Evolutionary conservation across 2,113 vertebrate species (phyloP).

Genomic region (Proteles cristata): DNA sequence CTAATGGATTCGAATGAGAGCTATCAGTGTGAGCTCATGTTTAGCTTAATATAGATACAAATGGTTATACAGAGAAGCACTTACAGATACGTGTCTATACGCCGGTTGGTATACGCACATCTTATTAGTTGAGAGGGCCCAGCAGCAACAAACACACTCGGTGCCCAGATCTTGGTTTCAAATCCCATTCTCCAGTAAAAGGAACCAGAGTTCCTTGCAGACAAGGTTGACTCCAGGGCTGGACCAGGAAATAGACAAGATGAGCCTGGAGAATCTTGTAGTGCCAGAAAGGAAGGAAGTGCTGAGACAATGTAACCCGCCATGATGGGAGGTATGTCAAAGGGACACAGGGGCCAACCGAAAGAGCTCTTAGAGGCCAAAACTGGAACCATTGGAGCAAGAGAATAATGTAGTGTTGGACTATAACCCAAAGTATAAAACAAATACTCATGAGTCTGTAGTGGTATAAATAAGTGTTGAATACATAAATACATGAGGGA

Average conservation of each 20-base stretch:
- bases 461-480: conserved; percentile 46
- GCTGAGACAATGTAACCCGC: background rate
- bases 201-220: background rate
- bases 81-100: background rate
- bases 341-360: background rate
- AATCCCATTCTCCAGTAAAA: conserved; percentile 39
- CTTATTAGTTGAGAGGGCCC: background rate
- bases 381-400: background rate
- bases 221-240: background rate
- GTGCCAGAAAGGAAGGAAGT: conserved; percentile 10
- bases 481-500: conserved; percentile 8
- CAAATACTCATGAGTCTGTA: conserved; percentile 39
- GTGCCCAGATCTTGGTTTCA: conserved; percentile 32
- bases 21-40: background rate
- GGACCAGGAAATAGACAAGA: conserved; percentile 19
- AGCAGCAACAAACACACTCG: background rate
- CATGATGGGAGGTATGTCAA: background rate
- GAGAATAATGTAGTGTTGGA: conserved; percentile 18
- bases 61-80: background rate
- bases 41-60: conserved; percentile 13
- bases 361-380: conserved; percentile 12
- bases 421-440: conserved; percentile 48
- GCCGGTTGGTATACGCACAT: background rate
- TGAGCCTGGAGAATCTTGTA: background rate
- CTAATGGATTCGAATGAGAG: background rate